Conservation (phyloP, 2,888 invertebrate genomes). For the Cancer borealis region DNA sequence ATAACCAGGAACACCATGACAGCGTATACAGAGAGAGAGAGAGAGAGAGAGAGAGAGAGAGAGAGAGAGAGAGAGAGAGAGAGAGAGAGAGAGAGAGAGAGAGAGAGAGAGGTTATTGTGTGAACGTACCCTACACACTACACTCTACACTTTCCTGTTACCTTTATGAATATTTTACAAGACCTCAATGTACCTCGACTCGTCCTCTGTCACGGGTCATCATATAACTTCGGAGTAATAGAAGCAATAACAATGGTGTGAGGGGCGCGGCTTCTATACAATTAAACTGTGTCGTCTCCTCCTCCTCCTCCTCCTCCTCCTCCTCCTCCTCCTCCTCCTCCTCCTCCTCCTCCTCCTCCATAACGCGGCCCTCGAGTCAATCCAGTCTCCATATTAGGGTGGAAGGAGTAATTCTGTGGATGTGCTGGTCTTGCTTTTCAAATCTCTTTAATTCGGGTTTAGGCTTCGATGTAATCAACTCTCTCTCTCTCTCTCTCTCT, state of each 20-base stretch:
- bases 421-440: constrained; percentile 11
- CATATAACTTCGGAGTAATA: background rate
- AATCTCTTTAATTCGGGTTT: background rate
- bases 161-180: background rate
- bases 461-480: constrained; percentile 20
- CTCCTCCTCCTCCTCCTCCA: background rate
- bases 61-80: constrained; percentile 20
- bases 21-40: background rate
- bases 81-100: constrained; percentile 20
- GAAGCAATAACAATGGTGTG: background rate
- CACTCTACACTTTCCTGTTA: background rate
- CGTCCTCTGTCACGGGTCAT: background rate
- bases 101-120: background rate
- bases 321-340: background rate
- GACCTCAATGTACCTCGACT: background rate
- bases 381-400: background rate
- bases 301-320: background rate
- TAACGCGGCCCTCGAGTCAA: background rate
- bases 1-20: background rate
- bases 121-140: background rate
- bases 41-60: constrained; percentile 7
- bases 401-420: background rate
- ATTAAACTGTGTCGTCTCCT: background rate
- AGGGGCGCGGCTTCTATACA: background rate
- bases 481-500: background rate